A percentile compares a stretch with the other conserved stretches of the same genome.
phyloP scores from a whole-genome alignment of 1,140 invertebrate species.

The Danaus melanippus region DNA sequence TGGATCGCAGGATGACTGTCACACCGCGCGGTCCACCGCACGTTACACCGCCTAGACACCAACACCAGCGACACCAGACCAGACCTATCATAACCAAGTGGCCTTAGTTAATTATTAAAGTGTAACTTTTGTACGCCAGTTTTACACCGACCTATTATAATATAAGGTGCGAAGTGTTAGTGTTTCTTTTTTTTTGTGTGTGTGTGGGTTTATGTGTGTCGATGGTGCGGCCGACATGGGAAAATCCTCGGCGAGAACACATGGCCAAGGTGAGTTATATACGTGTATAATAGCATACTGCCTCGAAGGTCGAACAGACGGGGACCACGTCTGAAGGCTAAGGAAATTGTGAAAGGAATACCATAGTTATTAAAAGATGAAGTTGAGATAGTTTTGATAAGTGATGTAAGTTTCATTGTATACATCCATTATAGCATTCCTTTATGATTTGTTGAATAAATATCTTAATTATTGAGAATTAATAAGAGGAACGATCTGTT shows the following conservation, averaged over 20 bases:
- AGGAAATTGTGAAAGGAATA: too few species aligned
- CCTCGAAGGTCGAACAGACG: too few species aligned
- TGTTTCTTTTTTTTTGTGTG: slow-evolving; percentile 38
- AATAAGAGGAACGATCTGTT: too few species aligned
- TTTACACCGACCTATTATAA: slow-evolving; percentile 65
- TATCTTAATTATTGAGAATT: too few species aligned
- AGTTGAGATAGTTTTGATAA: too few species aligned
- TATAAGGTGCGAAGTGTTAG: slow-evolving; percentile 52
- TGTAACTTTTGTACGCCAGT: slow-evolving; percentile 66
- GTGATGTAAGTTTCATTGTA: too few species aligned
- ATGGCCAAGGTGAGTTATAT: slow-evolving; percentile 68
- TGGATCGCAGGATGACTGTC: slow-evolving; percentile 61
- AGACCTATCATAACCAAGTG: slow-evolving; percentile 62
- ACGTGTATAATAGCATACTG: slow-evolving; percentile 6
- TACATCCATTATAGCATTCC: too few species aligned
- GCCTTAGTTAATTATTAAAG: slow-evolving; percentile 61
- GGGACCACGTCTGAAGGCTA: too few species aligned
- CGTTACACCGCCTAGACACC: slow-evolving; percentile 38
- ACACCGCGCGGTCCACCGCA: slow-evolving; percentile 59
- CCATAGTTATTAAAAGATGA: too few species aligned
- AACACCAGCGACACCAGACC: slow-evolving; percentile 52
- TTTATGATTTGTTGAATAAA: too few species aligned
- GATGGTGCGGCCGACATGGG: slow-evolving; percentile 72
- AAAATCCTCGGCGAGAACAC: slow-evolving; percentile 72
- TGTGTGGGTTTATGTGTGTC: slow-evolving; percentile 57